A percentile compares a stretch with the other conserved stretches of the same genome.
Evolutionary conservation across 2,797 vertebrate species (phyloP).

Genomic region (Nyctibius grandis): DNA sequence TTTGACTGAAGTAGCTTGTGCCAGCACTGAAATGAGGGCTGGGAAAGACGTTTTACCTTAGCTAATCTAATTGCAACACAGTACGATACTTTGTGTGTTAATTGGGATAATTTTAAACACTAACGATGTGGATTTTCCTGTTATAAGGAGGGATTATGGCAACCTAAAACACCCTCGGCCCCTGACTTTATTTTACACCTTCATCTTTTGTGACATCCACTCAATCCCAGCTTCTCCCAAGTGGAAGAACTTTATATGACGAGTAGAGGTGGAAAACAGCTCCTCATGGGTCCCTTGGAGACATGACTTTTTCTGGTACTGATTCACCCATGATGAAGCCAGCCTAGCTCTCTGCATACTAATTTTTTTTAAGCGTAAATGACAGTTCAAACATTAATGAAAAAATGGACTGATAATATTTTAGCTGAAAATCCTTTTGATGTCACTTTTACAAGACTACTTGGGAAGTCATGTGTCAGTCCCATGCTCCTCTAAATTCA

Average conservation of each 20-base stretch:
- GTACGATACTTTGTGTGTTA: neutral
- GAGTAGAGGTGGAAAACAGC: neutral
- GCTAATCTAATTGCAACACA: neutral
- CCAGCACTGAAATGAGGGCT: neutral
- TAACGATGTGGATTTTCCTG: neutral
- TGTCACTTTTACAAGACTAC: neutral
- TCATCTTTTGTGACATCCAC: neutral
- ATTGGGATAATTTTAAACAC: neutral
- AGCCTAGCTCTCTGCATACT: neutral
- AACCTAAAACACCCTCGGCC: neutral
- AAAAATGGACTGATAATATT: neutral
- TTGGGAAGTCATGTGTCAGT: neutral
- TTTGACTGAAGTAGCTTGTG: neutral
- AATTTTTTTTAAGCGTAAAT: fast-evolving
- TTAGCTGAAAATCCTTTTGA: neutral
- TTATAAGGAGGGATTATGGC: neutral
- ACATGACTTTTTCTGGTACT: neutral
- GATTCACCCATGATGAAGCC: neutral
- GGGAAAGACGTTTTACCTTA: neutral
- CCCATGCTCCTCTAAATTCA: neutral
- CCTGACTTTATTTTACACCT: neutral
- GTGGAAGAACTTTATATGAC: neutral
- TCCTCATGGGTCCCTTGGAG: neutral
- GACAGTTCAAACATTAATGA: neutral
- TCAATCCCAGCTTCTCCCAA: neutral